Evolutionary conservation across 2,113 vertebrate genomes (phyloP).

Genomic region (Labeo catla): DNA sequence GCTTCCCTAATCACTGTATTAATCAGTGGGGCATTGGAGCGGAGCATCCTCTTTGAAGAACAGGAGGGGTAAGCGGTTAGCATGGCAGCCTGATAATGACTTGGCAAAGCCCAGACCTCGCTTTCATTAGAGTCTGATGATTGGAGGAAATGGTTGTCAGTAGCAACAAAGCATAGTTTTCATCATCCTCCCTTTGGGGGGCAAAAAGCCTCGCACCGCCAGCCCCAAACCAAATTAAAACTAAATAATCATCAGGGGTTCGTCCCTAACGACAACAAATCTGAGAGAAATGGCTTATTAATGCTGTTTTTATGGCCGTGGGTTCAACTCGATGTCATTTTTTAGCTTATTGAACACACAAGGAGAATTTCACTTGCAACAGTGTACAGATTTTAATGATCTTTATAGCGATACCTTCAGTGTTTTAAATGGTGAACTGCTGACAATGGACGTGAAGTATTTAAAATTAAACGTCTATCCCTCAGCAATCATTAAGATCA

Average conservation of each 20-base stretch:
- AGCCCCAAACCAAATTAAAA: constrained; percentile 49
- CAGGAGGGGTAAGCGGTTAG: constrained; percentile 49
- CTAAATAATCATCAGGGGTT: constrained; percentile 37
- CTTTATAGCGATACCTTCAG: not conserved
- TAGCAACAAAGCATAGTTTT: constrained; percentile 58
- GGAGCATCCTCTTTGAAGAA: constrained; percentile 57
- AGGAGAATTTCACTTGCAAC: not conserved
- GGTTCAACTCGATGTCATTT: not conserved
- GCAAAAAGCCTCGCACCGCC: constrained; percentile 3
- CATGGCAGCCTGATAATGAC: constrained; percentile 64
- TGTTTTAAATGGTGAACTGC: not conserved
- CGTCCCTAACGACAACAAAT: constrained; percentile 18
- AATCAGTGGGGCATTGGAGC: constrained; percentile 63
- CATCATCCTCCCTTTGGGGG: constrained; percentile 45
- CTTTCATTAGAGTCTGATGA: constrained; percentile 60
- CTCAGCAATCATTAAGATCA: not conserved
- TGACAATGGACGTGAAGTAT: not conserved
- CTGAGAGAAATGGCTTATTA: constrained; percentile 28
- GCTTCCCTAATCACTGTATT: constrained; percentile 62
- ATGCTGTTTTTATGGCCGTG: constrained; percentile 25
- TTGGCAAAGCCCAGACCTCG: constrained; percentile 54
- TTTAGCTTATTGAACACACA: not conserved
- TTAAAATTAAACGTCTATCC: not conserved
- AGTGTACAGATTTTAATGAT: constrained; percentile 1
- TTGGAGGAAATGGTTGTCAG: constrained; percentile 56